phyloP scores from a whole-genome alignment of 2,888 invertebrate species.

The Epsilonema sp. region DNA sequence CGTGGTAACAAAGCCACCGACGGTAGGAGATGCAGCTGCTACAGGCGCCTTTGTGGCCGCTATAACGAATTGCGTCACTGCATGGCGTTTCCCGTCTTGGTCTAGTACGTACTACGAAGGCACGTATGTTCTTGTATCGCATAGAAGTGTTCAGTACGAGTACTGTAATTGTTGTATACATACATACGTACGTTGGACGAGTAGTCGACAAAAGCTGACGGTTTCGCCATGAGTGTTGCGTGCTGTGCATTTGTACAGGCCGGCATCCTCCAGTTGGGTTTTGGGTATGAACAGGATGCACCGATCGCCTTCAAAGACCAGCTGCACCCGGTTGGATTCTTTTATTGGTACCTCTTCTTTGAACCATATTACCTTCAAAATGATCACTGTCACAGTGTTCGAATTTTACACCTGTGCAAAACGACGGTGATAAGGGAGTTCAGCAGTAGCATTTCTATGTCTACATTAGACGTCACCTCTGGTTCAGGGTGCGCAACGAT shows the following conservation, averaged over 20 bases:
- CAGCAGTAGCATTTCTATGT: too few relatives aligned
- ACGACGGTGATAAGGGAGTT: background rate
- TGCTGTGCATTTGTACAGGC: slow-evolving; percentile 54
- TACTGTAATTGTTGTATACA: too few relatives aligned
- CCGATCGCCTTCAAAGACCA: slow-evolving; percentile 58
- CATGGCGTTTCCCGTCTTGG: too few relatives aligned
- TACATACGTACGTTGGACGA: slow-evolving; percentile 14
- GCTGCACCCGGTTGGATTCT: slow-evolving; percentile 57
- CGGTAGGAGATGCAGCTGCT: background rate
- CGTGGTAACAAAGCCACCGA: slow-evolving; percentile 4
- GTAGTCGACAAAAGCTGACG: slow-evolving; percentile 21
- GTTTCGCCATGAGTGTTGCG: slow-evolving; percentile 39
- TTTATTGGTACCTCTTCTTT: slow-evolving; percentile 58
- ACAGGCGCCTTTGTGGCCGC: background rate
- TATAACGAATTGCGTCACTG: background rate
- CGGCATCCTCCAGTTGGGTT: slow-evolving; percentile 45
- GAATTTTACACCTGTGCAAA: too few relatives aligned
- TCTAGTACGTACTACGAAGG: too few relatives aligned
- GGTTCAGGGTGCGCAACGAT: slow-evolving; percentile 35
- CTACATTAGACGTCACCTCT: slow-evolving; percentile 31
- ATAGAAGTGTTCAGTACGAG: too few relatives aligned
- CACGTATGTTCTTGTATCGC: too few relatives aligned
- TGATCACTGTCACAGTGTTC: too few relatives aligned
- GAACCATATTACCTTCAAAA: slow-evolving; percentile 47
- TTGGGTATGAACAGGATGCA: slow-evolving; percentile 45